Evolutionary conservation across 2,797 vertebrate species (phyloP).

Genomic region (Coregonus ussuriensis): DNA sequence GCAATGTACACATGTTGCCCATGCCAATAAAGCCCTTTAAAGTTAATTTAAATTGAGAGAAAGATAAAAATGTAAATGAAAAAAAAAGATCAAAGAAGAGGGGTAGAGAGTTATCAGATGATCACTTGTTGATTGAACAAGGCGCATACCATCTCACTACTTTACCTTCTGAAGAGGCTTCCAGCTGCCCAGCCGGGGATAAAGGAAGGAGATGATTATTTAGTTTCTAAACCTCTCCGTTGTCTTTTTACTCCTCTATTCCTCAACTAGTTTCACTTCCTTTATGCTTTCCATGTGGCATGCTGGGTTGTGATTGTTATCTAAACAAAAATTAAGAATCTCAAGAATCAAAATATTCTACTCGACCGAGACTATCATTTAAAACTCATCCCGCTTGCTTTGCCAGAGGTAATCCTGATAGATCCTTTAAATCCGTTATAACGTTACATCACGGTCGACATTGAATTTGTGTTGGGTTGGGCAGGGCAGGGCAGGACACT

Average conservation of each 20-base stretch:
- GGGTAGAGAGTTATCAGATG: neutral
- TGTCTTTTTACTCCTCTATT: neutral
- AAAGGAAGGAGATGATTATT: neutral
- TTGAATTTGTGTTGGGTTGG: slow-evolving; percentile 32
- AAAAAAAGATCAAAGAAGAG: neutral
- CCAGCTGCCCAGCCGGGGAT: neutral
- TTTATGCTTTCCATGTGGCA: slow-evolving; percentile 14
- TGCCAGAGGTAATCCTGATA: neutral
- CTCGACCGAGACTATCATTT: neutral
- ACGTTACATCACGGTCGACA: neutral
- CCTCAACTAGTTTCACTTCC: slow-evolving; percentile 30
- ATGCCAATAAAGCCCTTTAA: too few relatives aligned
- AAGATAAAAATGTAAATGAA: too few relatives aligned
- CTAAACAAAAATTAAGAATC: neutral
- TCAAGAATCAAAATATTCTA: neutral
- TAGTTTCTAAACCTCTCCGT: neutral
- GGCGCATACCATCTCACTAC: neutral
- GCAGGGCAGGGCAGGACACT: slow-evolving; percentile 1
- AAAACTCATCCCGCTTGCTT: neutral
- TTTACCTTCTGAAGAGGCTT: neutral
- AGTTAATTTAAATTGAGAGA: neutral
- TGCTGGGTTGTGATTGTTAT: slow-evolving; percentile 10
- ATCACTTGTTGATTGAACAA: neutral
- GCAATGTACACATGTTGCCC: too few relatives aligned
- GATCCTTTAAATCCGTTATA: neutral